These are phyloP conservation scores for Phrynocephalus guinanensis DNA, from an alignment of 2,797 vertebrate species.

Conservation along the genomic window DNA sequence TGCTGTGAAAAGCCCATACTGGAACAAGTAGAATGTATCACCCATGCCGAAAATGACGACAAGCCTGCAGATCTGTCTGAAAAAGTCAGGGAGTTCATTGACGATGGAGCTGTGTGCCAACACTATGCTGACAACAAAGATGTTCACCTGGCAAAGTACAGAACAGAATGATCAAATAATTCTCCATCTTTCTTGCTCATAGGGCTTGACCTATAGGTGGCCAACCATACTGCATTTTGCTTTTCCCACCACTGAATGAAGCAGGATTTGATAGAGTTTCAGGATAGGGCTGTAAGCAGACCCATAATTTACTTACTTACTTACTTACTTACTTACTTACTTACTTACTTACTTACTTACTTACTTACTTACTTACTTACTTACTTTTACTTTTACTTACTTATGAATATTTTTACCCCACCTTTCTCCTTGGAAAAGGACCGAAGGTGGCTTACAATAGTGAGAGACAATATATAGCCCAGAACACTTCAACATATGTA, in stretches of 20 bases:
- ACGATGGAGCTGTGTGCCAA: not conserved
- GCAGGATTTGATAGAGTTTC: not conserved
- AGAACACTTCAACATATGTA: too few relatives aligned
- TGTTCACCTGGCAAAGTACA: not conserved
- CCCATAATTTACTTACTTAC: too few relatives aligned
- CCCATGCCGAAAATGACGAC: constrained; percentile 53
- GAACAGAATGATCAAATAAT: not conserved
- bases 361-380: too few relatives aligned
- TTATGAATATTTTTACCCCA: too few relatives aligned
- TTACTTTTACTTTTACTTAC: too few relatives aligned
- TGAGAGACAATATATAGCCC: too few relatives aligned
- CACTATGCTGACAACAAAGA: not conserved
- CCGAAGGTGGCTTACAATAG: too few relatives aligned
- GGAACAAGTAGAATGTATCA: constrained; percentile 60
- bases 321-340: too few relatives aligned
- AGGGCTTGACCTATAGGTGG: not conserved
- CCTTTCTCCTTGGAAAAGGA: too few relatives aligned
- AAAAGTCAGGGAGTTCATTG: constrained; percentile 62
- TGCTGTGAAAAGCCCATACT: constrained; percentile 70
- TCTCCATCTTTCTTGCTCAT: not conserved
- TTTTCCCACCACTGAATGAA: not conserved
- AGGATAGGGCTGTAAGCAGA: not conserved
- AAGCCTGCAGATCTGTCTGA: constrained; percentile 61
- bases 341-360: too few relatives aligned
- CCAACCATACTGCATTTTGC: not conserved